Evolutionary conservation across 1,140 invertebrate species (phyloP).

Genomic region (Melitaea cinxia): DNA sequence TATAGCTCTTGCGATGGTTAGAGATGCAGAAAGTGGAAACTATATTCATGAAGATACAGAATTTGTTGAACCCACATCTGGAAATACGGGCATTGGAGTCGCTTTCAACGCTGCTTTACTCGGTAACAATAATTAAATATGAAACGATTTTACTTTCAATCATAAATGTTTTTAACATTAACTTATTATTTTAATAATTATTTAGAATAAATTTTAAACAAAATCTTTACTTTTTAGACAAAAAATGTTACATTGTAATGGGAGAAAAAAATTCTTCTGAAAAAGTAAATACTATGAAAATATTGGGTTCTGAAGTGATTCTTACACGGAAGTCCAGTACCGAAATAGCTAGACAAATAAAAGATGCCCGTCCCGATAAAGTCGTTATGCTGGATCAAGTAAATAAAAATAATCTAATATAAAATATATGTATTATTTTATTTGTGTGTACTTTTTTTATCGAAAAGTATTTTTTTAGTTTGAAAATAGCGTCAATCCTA

Average conservation of each 20-base stretch:
- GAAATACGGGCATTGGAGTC: slow-evolving; percentile 96
- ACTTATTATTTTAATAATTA: too few relatives aligned
- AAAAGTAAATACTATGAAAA: slow-evolving; percentile 92
- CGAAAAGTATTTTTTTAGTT: slow-evolving; percentile 82
- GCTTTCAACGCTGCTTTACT: slow-evolving; percentile 95
- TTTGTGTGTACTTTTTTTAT: background rate
- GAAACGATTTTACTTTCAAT: background rate
- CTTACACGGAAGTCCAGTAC: slow-evolving; percentile 94
- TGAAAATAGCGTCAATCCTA: slow-evolving; percentile 91
- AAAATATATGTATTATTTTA: background rate
- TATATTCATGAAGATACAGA: slow-evolving; percentile 89
- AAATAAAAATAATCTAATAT: slow-evolving; percentile 27
- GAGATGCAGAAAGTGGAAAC: slow-evolving; percentile 94
- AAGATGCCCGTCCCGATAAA: slow-evolving; percentile 92
- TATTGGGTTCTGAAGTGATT: slow-evolving; percentile 96
- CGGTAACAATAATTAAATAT: slow-evolving; percentile 64
- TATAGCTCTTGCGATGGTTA: slow-evolving; percentile 95
- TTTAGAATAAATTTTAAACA: background rate
- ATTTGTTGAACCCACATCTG: slow-evolving; percentile 97
- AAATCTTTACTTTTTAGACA: slow-evolving; percentile 80
- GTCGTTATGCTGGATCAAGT: slow-evolving; percentile 93
- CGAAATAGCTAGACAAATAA: slow-evolving; percentile 91
- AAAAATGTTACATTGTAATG: slow-evolving; percentile 97
- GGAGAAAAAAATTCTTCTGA: slow-evolving; percentile 98
- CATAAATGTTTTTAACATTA: too few relatives aligned